Evolutionary conservation across 1,140 invertebrate species (phyloP).

Genomic region (Musca vetustissima): DNA sequence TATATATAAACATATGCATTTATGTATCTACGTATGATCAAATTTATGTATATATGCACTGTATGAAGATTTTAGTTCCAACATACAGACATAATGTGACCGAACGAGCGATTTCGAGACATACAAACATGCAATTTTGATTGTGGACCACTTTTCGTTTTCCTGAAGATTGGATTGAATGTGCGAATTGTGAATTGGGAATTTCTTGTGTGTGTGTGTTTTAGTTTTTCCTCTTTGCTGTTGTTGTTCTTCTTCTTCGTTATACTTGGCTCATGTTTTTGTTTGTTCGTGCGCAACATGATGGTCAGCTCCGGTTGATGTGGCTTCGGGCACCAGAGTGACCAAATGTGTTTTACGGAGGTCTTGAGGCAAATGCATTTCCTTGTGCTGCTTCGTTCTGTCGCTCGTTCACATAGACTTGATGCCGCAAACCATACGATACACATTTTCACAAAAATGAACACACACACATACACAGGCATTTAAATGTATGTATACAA

Average conservation of each 20-base stretch:
- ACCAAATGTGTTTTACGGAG: no score
- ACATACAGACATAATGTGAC: no score
- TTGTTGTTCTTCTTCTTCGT: neutral
- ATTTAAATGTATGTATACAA: neutral
- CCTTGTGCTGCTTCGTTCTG: no score
- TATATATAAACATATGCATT: no score
- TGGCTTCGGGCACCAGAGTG: no score
- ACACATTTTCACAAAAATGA: neutral
- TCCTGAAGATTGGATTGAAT: constrained; percentile 12
- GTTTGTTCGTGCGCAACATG: neutral
- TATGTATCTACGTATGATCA: no score
- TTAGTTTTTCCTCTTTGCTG: neutral
- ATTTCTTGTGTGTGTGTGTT: constrained; percentile 2
- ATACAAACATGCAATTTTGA: no score
- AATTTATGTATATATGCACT: no score
- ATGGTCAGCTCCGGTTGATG: neutral
- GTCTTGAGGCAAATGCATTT: no score
- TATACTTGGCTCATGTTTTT: neutral
- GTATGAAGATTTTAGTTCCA: no score
- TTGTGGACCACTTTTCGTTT: neutral
- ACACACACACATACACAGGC: neutral
- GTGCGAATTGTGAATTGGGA: constrained; percentile 16
- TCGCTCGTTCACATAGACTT: no score
- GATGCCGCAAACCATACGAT: neutral
- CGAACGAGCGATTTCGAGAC: no score